Conservation (phyloP, 2,888 invertebrate genomes). For the Coleophora flavipennella region DNA sequence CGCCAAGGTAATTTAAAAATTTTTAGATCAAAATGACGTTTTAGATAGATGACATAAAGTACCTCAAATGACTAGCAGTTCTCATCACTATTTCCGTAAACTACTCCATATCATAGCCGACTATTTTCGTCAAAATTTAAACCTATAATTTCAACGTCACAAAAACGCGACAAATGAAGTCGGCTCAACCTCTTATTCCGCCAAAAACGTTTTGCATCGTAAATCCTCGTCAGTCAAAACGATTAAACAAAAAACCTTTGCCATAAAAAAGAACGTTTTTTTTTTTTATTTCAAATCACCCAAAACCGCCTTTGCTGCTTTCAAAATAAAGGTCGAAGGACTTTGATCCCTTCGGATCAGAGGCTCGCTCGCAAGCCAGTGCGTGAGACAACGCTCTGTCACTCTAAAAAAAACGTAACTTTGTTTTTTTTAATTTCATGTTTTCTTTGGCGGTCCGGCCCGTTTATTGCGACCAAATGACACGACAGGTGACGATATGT, state of each 20-base stretch:
- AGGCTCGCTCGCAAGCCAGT: neutral
- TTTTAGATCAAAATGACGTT: too few species aligned
- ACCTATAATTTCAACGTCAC: slow-evolving; percentile 21
- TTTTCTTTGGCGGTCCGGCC: slow-evolving; percentile 65
- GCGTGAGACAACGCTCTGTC: neutral
- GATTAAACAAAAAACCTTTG: slow-evolving; percentile 48
- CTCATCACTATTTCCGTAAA: too few species aligned
- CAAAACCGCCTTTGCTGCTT: slow-evolving; percentile 15
- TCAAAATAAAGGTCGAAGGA: slow-evolving; percentile 7
- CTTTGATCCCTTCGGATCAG: too few species aligned
- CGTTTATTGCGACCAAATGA: slow-evolving; percentile 69
- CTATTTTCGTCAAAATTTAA: neutral
- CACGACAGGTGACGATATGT: slow-evolving; percentile 68
- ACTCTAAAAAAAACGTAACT: neutral
- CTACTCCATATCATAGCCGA: neutral
- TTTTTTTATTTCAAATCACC: slow-evolving; percentile 9
- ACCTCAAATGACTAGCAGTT: too few species aligned
- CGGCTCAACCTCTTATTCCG: slow-evolving; percentile 54
- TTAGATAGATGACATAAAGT: too few species aligned
- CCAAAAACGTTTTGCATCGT: slow-evolving; percentile 63
- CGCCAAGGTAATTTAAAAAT: too few species aligned
- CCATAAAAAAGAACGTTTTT: slow-evolving; percentile 17
- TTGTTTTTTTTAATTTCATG: slow-evolving; percentile 48
- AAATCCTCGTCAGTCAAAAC: slow-evolving; percentile 69
- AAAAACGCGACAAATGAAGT: slow-evolving; percentile 64